A percentile compares a stretch with the other conserved stretches of the same genome.
Evolutionary conservation across 2,888 invertebrate genomes (phyloP).

Genomic region (Polyommatus icarus): DNA sequence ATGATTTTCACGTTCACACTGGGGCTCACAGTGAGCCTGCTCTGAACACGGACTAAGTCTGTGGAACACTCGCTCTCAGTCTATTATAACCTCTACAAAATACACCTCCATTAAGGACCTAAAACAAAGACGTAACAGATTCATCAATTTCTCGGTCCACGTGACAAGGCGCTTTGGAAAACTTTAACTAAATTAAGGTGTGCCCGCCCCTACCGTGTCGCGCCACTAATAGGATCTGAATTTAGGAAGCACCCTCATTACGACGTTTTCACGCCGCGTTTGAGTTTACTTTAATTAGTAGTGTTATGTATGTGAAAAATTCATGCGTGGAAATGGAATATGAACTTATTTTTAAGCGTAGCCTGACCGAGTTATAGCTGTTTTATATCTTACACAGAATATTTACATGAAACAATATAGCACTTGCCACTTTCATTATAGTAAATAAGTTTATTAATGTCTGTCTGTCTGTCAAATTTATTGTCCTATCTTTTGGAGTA

Average conservation of each 20-base stretch:
- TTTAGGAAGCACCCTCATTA: slow-evolving; percentile 10
- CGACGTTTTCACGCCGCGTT: not conserved
- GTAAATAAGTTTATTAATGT: no score
- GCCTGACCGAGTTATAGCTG: not conserved
- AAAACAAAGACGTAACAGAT: slow-evolving; percentile 2
- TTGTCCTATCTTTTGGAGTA: no score
- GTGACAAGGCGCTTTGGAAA: slow-evolving; percentile 26
- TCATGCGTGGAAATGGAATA: not conserved
- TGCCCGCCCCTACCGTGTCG: slow-evolving; percentile 59
- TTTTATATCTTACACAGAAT: no score
- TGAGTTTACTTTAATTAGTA: not conserved
- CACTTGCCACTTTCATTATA: no score
- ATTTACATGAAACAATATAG: no score
- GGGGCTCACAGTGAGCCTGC: no score
- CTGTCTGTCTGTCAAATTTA: no score
- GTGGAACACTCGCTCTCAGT: no score
- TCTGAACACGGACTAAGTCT: no score
- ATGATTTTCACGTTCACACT: no score
- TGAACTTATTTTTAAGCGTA: not conserved
- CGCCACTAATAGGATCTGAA: slow-evolving; percentile 50
- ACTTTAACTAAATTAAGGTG: slow-evolving; percentile 23
- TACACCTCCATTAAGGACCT: not conserved
- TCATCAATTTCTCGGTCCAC: slow-evolving; percentile 9
- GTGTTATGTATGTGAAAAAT: not conserved
- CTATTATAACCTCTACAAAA: not conserved